Evolutionary conservation across 1,140 invertebrate species (phyloP), one percentile per base, ranked within the genome.

Genomic region (Atta texana): DNA sequence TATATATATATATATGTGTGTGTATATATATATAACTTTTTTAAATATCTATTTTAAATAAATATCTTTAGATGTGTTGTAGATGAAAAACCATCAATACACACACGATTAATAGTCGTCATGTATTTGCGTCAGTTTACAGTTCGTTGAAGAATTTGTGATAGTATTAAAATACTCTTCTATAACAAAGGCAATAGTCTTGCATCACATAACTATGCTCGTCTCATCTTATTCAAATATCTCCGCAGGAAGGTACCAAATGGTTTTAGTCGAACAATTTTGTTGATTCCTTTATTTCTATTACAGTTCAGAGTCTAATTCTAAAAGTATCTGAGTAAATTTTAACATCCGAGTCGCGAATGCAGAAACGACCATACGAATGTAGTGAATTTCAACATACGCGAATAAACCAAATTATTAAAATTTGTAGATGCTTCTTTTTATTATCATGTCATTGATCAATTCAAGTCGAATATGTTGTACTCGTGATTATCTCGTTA

Each of bases 21-120:
- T 44, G 10, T 44, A 44, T 31, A 1, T 66, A 14, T 74, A 21
- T 80, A 57, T 53, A 85, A 61, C 18, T 49, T 64, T 28, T n/a
- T 57, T 57, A 57, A 57, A 55, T 44, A 85, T 16, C 82, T 21
- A 31, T 31, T 69, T 59, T 63, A 28, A 61, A 80, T 71, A 76
- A 77, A 63, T 34, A 53, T 84, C 24, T 12, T 51, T 14, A 1
- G 21, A 55, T 8, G 49, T 59, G 6, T 34, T 51, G 28, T 3
- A 24, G 24, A 71, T 66, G 1, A 6, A 68, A 61, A 49, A 51
- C 24, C 10, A 28, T 51, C 21, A 21, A 68, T 53, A 39, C 34
- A 39, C 5, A 68, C 31, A 39, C 3, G 14, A 69, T 80, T 53
- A 39, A 55, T 12, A 55, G 6, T 81, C 12, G 3, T 71, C 14